Conservation (phyloP, 2,113 vertebrate genomes). For the Cynoglossus semilaevis region DNA sequence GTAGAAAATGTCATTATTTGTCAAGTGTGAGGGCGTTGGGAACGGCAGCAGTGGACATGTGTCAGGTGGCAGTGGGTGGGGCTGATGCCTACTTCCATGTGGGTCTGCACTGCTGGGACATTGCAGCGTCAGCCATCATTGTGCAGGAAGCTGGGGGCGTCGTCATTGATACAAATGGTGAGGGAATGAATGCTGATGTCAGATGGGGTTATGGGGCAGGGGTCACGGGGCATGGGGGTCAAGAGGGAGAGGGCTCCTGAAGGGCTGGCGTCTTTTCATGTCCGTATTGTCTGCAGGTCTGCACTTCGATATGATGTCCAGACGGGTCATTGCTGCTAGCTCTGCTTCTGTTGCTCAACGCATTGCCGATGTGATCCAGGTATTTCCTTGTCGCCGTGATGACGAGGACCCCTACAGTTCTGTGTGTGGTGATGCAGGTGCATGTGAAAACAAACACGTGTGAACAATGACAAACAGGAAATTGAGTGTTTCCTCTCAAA, state of each 20-base stretch:
- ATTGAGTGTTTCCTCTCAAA: too few species aligned
- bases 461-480: too few species aligned
- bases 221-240: too few species aligned
- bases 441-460: too few species aligned
- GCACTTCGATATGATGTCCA: constrained; percentile 64
- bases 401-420: too few species aligned
- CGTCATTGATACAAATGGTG: constrained; percentile 82
- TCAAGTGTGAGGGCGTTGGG: constrained; percentile 82
- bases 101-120: constrained; percentile 91
- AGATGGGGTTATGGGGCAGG: too few species aligned
- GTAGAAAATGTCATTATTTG: too few species aligned
- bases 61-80: constrained; percentile 82
- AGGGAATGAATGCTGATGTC: background rate
- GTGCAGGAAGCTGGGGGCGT: constrained; percentile 84
- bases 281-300: constrained; percentile 37
- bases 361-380: constrained; percentile 34
- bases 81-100: constrained; percentile 89
- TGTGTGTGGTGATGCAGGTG: too few species aligned
- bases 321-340: constrained; percentile 62
- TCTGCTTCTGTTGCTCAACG: constrained; percentile 33
- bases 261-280: background rate
- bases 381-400: constrained; percentile 61
- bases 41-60: constrained; percentile 89
- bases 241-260: too few species aligned
- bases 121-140: constrained; percentile 84